Percentiles rank a stretch among this genome's conserved stretches.
These are phyloP conservation scores for Alosa sapidissima DNA, from an alignment of 2,797 vertebrate genomes.

Conservation along the genomic window DNA sequence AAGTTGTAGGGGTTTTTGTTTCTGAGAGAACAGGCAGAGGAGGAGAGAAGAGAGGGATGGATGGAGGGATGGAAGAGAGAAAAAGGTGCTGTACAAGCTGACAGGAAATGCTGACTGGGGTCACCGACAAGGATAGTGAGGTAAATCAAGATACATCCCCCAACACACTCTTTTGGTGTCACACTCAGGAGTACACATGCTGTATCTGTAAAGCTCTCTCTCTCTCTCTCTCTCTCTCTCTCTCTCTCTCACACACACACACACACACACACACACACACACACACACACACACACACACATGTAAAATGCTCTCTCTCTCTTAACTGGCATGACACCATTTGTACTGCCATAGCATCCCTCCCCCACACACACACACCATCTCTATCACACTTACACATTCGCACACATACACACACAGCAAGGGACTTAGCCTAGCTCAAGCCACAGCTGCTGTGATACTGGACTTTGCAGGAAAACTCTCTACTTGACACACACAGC, in stretches of 20 bases:
- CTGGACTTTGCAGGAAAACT: slow-evolving; percentile 30
- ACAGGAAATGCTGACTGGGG: slow-evolving; percentile 38
- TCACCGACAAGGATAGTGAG: slow-evolving; percentile 31
- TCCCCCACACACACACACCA: background rate
- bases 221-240: background rate
- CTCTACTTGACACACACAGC: background rate
- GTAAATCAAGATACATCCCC: slow-evolving; percentile 23
- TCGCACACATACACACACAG: background rate
- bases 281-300: background rate
- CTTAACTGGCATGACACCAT: background rate
- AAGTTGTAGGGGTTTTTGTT: too few species aligned
- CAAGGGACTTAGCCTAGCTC: background rate
- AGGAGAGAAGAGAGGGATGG: background rate
- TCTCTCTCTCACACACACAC: background rate
- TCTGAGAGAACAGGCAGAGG: background rate
- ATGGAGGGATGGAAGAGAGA: background rate
- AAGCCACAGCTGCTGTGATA: slow-evolving; percentile 38
- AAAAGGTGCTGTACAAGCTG: slow-evolving; percentile 12
- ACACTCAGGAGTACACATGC: background rate
- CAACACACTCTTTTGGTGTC: slow-evolving; percentile 1
- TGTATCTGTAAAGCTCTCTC: slow-evolving; percentile 24
- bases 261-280: background rate
- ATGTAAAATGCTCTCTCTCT: background rate
- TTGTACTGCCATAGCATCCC: too few species aligned
- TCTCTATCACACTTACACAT: background rate